These are phyloP conservation scores for Cyaniris semiargus DNA, from an alignment of 2,888 invertebrate genomes.

Conservation along the genomic window DNA sequence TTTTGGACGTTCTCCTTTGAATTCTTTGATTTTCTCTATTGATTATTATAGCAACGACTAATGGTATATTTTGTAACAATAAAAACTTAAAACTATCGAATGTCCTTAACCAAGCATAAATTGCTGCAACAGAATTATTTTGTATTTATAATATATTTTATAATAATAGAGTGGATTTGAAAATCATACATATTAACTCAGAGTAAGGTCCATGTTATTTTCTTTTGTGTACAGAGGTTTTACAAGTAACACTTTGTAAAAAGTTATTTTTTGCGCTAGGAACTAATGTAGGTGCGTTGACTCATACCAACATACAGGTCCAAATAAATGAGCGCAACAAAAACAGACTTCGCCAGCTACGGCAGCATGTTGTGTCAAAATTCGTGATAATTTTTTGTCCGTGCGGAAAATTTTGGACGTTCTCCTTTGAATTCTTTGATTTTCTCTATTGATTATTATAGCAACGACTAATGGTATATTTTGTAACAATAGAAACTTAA, in stretches of 20 bases:
- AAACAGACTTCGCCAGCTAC: slow-evolving; percentile 13
- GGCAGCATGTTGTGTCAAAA: slow-evolving; percentile 25
- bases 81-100: no score
- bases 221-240: background rate
- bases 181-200: background rate
- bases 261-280: background rate
- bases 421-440: background rate
- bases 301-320: slow-evolving; percentile 54
- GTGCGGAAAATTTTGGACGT: background rate
- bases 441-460: background rate
- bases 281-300: slow-evolving; percentile 11
- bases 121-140: no score
- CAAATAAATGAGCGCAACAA: slow-evolving; percentile 35
- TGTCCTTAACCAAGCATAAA: no score
- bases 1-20: background rate
- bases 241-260: background rate
- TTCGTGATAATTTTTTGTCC: slow-evolving; percentile 9
- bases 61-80: no score
- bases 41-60: background rate
- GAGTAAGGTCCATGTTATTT: background rate
- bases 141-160: no score
- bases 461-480: no score
- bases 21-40: background rate
- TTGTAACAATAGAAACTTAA: no score
- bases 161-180: no score